Percentiles rank a stretch among this genome's conserved stretches.
Evolutionary conservation across 2,797 vertebrate species (phyloP).

Genomic region (Xenentodon cancila): DNA sequence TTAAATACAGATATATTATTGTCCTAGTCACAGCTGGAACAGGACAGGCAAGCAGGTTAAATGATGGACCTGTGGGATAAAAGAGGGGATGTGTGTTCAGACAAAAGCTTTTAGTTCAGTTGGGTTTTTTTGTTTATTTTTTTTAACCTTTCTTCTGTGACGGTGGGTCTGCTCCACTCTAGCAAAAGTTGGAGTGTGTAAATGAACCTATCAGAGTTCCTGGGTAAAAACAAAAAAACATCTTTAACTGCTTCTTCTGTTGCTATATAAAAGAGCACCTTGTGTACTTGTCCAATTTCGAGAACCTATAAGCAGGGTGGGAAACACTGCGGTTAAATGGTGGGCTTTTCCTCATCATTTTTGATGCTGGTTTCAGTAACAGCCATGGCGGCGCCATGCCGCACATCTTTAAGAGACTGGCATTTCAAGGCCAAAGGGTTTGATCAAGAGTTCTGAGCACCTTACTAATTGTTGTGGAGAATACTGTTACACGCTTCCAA

Average conservation of each 20-base stretch:
- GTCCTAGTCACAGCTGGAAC: constrained; percentile 91
- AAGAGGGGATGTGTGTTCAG: constrained; percentile 23
- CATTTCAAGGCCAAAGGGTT: constrained; percentile 33
- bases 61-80: constrained; percentile 48
- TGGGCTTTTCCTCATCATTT: constrained; percentile 14
- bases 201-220: constrained; percentile 63
- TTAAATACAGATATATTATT: constrained; percentile 63
- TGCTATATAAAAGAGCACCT: constrained; percentile 53
- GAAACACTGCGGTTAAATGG: constrained; percentile 34
- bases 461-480: constrained; percentile 43
- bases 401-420: constrained; percentile 11
- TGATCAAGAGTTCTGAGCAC: constrained; percentile 28
- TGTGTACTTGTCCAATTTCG: constrained; percentile 48
- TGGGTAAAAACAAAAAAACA: constrained; percentile 26
- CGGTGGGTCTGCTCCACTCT: not conserved
- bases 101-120: not conserved
- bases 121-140: not conserved
- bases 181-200: constrained; percentile 34
- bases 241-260: constrained; percentile 35
- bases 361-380: constrained; percentile 30
- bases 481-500: constrained; percentile 52
- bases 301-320: constrained; percentile 51
- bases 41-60: constrained; percentile 79
- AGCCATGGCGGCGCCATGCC: constrained; percentile 36
- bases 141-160: constrained; percentile 26